Evolutionary conservation across 1,140 invertebrate genomes (phyloP).

Genomic region (Saxidomus purpurata): DNA sequence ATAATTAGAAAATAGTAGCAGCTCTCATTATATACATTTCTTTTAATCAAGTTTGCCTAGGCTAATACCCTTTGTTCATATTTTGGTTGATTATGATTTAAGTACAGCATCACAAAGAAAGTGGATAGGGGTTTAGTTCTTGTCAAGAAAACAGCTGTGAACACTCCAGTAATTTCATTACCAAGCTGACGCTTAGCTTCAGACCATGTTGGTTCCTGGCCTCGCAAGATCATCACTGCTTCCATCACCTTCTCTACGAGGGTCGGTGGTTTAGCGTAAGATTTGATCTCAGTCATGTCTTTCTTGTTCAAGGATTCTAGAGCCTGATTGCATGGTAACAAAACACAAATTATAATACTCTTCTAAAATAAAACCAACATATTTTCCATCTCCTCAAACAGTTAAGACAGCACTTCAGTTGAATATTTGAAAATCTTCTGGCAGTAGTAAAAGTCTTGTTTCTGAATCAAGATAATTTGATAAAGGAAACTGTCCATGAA

Average conservation of each 20-base stretch:
- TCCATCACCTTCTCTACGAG: slow-evolving; percentile 96
- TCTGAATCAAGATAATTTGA: too few species aligned
- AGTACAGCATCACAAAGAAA: not conserved
- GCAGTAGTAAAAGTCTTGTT: too few species aligned
- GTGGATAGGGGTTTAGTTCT: not conserved
- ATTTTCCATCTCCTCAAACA: too few species aligned
- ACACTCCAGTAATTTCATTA: slow-evolving; percentile 64
- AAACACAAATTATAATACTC: too few species aligned
- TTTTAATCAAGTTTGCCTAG: too few species aligned
- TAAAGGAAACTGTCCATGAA: too few species aligned
- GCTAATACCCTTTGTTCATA: too few species aligned
- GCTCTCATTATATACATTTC: too few species aligned
- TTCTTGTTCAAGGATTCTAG: slow-evolving; percentile 94
- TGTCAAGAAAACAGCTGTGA: not conserved
- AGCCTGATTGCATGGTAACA: slow-evolving; percentile 87
- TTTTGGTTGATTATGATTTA: not conserved
- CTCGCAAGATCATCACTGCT: slow-evolving; percentile 94
- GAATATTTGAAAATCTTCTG: too few species aligned
- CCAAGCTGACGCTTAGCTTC: slow-evolving; percentile 94
- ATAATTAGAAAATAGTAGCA: too few species aligned
- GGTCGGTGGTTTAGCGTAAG: slow-evolving; percentile 93
- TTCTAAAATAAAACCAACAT: too few species aligned
- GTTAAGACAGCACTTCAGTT: too few species aligned
- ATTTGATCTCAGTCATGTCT: slow-evolving; percentile 95
- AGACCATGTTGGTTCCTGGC: slow-evolving; percentile 93